These are phyloP conservation scores for Nibea coibor DNA, from an alignment of 2,113 vertebrate species.

Conservation along the genomic window DNA sequence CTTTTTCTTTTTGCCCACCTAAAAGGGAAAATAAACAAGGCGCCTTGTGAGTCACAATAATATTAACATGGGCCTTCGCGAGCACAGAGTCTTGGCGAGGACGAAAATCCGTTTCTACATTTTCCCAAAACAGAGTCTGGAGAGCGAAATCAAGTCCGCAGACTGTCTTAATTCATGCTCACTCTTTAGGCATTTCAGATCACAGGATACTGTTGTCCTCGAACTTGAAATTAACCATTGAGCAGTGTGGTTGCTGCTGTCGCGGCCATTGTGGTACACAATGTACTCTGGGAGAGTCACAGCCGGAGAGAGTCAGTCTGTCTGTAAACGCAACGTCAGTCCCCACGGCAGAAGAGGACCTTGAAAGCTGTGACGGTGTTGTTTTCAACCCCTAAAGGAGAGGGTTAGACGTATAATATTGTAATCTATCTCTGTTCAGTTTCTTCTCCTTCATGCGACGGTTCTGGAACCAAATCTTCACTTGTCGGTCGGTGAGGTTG, in stretches of 20 bases:
- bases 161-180: constrained; percentile 58
- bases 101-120: constrained; percentile 32
- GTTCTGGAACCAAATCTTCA: constrained; percentile 99
- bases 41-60: constrained; percentile 46
- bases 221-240: constrained; percentile 82
- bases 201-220: constrained; percentile 68
- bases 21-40: constrained; percentile 44
- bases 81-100: constrained; percentile 36
- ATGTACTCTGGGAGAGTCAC: constrained; percentile 57
- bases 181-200: constrained; percentile 51
- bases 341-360: constrained; percentile 36
- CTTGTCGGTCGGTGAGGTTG: constrained; percentile 97
- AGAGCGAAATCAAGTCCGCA: constrained; percentile 45
- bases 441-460: constrained; percentile 99
- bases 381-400: constrained; percentile 87
- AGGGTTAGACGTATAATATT: constrained; percentile 96
- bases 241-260: constrained; percentile 54
- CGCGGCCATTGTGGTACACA: constrained; percentile 62
- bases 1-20: constrained; percentile 5
- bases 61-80: constrained; percentile 51
- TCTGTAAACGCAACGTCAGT: constrained; percentile 65
- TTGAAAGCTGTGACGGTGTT: constrained; percentile 3
- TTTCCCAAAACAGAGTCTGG: constrained; percentile 30
- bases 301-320: constrained; percentile 53
- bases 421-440: constrained; percentile 97